Conservation (phyloP, 2,888 invertebrate genomes). For the Euphydryas editha region DNA sequence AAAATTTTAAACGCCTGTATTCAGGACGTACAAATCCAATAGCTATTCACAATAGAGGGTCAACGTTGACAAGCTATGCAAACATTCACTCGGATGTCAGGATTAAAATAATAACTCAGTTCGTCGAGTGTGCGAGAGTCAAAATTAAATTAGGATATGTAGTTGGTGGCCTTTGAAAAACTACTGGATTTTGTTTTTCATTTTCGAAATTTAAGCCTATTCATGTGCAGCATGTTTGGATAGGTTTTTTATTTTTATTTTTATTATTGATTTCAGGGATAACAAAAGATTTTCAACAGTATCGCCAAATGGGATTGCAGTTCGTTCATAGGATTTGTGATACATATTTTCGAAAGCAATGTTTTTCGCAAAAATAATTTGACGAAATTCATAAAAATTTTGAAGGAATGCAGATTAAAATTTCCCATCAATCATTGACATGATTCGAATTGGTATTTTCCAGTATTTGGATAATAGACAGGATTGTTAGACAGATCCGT, state of each 20-base stretch:
- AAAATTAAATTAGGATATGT: constrained; percentile 3
- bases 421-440: too few relatives aligned
- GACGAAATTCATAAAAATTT: too few relatives aligned
- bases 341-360: too few relatives aligned
- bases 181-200: not conserved
- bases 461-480: too few relatives aligned
- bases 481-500: too few relatives aligned
- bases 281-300: not conserved
- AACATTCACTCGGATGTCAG: constrained; percentile 7
- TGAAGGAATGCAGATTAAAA: too few relatives aligned
- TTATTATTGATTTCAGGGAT: not conserved
- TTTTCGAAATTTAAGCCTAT: not conserved
- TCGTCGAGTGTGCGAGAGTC: not conserved
- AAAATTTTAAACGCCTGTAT: not conserved
- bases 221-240: not conserved
- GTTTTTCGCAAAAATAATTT: too few relatives aligned
- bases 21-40: not conserved
- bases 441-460: too few relatives aligned
- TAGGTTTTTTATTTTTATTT: not conserved
- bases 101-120: constrained; percentile 13
- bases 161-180: constrained; percentile 2
- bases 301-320: not conserved
- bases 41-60: not conserved
- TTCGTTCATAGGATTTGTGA: not conserved
- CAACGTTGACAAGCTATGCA: constrained; percentile 4